Percentiles rank a stretch among this genome's conserved stretches.
phyloP scores from a whole-genome alignment of 2,113 vertebrate species.

The Asarcornis scutulata region DNA sequence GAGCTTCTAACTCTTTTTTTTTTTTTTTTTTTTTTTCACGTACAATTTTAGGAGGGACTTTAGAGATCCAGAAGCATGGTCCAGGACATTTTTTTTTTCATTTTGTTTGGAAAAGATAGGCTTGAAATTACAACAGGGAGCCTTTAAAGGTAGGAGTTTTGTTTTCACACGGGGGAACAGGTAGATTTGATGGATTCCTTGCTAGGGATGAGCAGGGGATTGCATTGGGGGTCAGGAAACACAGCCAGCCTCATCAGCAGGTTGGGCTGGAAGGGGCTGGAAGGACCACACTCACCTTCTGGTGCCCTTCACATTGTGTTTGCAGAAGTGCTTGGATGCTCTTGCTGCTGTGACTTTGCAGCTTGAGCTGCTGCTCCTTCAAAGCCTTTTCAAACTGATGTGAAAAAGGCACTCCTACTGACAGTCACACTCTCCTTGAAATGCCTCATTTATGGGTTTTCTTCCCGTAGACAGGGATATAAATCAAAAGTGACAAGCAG shows the following conservation, averaged over 20 bases:
- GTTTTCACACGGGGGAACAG: fast-evolving
- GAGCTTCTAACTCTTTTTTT: neutral
- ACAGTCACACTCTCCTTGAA: fast-evolving
- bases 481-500: neutral
- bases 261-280: neutral
- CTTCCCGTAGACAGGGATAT: neutral
- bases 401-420: neutral
- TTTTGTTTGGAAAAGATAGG: neutral
- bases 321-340: neutral
- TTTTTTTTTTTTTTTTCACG: neutral
- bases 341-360: neutral
- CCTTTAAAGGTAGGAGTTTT: neutral
- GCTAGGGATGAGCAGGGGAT: neutral
- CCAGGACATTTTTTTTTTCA: neutral
- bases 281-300: neutral
- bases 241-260: too few relatives aligned
- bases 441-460: fast-evolving
- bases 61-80: neutral
- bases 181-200: neutral
- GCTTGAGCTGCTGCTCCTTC: neutral
- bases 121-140: neutral
- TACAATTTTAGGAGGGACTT: neutral
- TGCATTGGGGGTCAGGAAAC: too few relatives aligned
- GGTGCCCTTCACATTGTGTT: fast-evolving
- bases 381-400: neutral